These are phyloP conservation scores for Artibeus jamaicensis DNA, from an alignment of 2,797 vertebrate species.

Conservation along the genomic window DNA sequence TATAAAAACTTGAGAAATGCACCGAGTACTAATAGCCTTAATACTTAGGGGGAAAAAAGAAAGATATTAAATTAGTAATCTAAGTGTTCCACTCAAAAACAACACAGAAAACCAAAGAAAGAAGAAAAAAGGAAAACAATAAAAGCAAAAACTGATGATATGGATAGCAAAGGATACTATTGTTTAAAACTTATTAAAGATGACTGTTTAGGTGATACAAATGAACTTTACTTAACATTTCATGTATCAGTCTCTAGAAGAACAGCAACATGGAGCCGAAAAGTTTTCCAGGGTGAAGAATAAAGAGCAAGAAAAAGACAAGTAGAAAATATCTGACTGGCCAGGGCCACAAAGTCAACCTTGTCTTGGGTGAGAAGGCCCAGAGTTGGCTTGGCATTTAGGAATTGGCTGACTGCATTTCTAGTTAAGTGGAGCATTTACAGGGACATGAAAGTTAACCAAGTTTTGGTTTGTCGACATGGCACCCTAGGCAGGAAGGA, in stretches of 20 bases:
- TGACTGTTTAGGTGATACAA: neutral
- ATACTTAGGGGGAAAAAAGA: neutral
- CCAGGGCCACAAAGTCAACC: neutral
- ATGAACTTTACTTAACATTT: neutral
- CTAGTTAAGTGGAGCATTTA: neutral
- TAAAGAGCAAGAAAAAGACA: neutral
- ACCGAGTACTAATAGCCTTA: neutral
- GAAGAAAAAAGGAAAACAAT: neutral
- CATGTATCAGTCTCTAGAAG: neutral
- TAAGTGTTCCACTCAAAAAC: neutral
- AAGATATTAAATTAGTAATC: neutral
- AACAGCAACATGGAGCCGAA: neutral
- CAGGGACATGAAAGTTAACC: neutral
- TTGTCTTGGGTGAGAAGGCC: neutral
- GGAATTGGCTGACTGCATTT: neutral
- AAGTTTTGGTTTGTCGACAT: neutral
- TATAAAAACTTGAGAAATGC: neutral
- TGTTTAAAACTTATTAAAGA: neutral
- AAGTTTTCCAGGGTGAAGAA: neutral
- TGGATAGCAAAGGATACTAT: neutral
- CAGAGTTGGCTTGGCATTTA: neutral
- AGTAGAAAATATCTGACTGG: neutral
- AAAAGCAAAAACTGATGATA: neutral
- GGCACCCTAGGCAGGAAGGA: neutral
- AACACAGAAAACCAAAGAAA: neutral